A percentile compares a stretch with the other conserved stretches of the same genome.
Conservation (phyloP, 2,888 invertebrate species). For the Gymnoscelis rufifasciata region DNA sequence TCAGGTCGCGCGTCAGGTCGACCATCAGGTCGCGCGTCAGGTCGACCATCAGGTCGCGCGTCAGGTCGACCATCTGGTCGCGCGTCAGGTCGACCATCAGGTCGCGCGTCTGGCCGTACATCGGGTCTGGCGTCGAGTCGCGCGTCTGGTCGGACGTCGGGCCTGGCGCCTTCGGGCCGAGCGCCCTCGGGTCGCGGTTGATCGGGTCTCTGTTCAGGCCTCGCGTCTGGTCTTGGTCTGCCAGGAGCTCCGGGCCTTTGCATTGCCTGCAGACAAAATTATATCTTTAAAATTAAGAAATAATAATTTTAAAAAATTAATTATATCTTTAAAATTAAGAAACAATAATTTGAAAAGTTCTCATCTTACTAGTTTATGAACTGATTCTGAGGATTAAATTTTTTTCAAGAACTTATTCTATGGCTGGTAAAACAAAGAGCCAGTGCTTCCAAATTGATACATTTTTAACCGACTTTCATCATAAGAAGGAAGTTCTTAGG, state of each 20-base stretch:
- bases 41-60: slow-evolving; percentile 3
- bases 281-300: too few species aligned
- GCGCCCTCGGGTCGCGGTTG: slow-evolving; percentile 2
- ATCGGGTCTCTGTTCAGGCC: slow-evolving; percentile 29
- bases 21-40: slow-evolving; percentile 30
- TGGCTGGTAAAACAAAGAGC: too few species aligned
- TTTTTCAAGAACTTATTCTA: too few species aligned
- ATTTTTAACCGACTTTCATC: too few species aligned
- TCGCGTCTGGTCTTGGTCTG: slow-evolving; percentile 30
- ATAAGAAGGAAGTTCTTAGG: too few species aligned
- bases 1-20: slow-evolving; percentile 9
- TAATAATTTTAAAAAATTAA: too few species aligned
- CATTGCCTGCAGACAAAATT: slow-evolving; percentile 12
- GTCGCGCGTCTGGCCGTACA: slow-evolving; percentile 3
- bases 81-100: not conserved
- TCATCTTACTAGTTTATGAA: not conserved
- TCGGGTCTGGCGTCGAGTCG: slow-evolving; percentile 1
- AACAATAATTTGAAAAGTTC: too few species aligned
- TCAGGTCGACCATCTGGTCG: not conserved
- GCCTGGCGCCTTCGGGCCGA: slow-evolving; percentile 2
- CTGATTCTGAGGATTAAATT: too few species aligned
- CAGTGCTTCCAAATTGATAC: too few species aligned
- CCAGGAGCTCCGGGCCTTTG: slow-evolving; percentile 29
- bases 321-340: too few species aligned
- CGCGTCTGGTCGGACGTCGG: not conserved